Evolutionary conservation across 2,888 invertebrate genomes (phyloP).

Genomic region (Sarcophaga rosellei): DNA sequence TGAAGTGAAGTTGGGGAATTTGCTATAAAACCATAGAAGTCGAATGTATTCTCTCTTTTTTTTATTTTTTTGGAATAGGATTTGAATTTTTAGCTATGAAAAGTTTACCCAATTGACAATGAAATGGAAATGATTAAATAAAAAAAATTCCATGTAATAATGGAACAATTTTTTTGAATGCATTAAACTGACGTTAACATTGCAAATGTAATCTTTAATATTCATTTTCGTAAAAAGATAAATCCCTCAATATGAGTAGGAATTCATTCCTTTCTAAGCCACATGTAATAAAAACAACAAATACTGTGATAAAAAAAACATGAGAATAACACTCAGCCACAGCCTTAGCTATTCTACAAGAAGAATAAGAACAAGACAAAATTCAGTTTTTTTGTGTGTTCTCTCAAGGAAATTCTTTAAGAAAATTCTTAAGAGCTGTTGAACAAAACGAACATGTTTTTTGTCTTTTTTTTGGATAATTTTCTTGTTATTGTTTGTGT

Average conservation of each 20-base stretch:
- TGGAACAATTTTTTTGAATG: too few species aligned
- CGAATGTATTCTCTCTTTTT: too few species aligned
- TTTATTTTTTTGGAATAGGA: too few species aligned
- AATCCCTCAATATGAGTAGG: neutral
- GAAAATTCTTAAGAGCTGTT: conserved; percentile 45
- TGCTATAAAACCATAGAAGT: too few species aligned
- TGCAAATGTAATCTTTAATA: too few species aligned
- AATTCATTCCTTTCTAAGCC: conserved; percentile 37
- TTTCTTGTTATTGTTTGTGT: neutral
- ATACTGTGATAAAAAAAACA: neutral
- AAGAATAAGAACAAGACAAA: neutral
- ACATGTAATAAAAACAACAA: conserved; percentile 1
- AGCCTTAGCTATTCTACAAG: neutral
- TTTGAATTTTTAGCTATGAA: too few species aligned
- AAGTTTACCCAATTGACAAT: too few species aligned
- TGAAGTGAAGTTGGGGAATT: too few species aligned
- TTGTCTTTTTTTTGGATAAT: neutral
- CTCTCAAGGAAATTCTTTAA: conserved; percentile 31
- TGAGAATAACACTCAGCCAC: too few species aligned
- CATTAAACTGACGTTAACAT: too few species aligned
- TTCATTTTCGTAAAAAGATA: neutral
- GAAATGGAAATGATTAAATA: too few species aligned
- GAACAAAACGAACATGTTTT: neutral
- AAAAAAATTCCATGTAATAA: too few species aligned
- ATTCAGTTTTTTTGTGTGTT: neutral